Percentiles rank a stretch among this genome's conserved stretches.
phyloP scores from a whole-genome alignment of 2,113 vertebrate species.

The Alligator sinensis region DNA sequence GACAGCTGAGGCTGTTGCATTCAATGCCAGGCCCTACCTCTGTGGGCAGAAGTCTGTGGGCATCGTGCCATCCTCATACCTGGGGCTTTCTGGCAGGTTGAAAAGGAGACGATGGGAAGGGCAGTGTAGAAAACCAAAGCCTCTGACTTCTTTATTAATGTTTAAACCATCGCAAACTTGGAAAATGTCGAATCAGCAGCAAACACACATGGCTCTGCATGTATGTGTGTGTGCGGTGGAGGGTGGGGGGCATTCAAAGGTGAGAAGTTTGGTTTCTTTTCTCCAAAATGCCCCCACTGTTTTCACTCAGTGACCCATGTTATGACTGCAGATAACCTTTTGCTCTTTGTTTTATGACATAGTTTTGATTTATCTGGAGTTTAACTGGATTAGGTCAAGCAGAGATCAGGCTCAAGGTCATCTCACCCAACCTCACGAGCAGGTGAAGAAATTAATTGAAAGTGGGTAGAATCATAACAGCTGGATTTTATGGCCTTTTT shows the following conservation, averaged over 20 bases:
- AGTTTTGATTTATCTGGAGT: background rate
- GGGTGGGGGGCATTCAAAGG: background rate
- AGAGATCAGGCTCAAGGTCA: background rate
- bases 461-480: background rate
- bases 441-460: background rate
- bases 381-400: background rate
- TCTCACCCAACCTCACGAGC: too few species aligned
- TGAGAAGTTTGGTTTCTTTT: background rate
- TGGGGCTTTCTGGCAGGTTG: constrained; percentile 6
- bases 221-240: background rate
- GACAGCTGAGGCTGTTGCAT: constrained; percentile 30
- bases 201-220: background rate
- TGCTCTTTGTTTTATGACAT: background rate
- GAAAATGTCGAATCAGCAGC: background rate
- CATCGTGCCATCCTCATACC: background rate
- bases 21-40: background rate
- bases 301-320: constrained; percentile 15
- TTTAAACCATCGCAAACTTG: constrained; percentile 36
- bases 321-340: background rate
- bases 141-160: constrained; percentile 50
- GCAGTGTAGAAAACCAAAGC: background rate
- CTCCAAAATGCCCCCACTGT: constrained; percentile 6
- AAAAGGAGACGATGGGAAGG: background rate
- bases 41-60: background rate
- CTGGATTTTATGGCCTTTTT: background rate